Conservation (phyloP, 2,797 vertebrate species). For the Pitangus sulphuratus region DNA sequence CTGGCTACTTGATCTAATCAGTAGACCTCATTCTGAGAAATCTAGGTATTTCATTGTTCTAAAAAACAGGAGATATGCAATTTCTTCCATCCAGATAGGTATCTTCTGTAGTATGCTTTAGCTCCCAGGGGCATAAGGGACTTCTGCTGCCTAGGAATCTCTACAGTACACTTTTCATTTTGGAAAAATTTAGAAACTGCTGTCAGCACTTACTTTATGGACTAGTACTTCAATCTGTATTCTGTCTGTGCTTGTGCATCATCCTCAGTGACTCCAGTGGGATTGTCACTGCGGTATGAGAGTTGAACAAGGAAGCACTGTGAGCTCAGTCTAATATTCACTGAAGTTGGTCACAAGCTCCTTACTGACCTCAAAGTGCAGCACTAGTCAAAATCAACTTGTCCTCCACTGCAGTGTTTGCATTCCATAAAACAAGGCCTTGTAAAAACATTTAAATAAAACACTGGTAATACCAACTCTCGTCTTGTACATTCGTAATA, state of each 20-base stretch:
- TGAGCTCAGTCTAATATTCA: background rate
- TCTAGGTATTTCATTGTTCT: background rate
- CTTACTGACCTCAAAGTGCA: background rate
- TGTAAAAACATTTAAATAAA: slow-evolving; percentile 27
- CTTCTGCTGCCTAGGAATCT: background rate
- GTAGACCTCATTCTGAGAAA: background rate
- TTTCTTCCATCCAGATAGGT: background rate
- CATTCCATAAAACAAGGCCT: background rate
- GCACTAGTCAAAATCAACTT: background rate
- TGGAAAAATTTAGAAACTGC: background rate
- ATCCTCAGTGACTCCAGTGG: background rate
- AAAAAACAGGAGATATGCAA: background rate
- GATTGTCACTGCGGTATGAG: background rate
- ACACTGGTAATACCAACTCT: background rate
- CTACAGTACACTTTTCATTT: background rate
- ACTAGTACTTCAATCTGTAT: background rate
- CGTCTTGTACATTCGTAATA: background rate
- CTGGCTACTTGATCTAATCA: background rate
- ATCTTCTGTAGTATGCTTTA: background rate
- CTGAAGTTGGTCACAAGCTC: background rate
- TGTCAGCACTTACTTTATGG: background rate
- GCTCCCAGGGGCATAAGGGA: background rate
- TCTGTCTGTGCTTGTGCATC: background rate
- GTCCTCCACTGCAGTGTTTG: background rate
- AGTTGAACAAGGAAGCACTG: background rate